Base-by-base conservation (phyloP, 2,888 invertebrate genomes). In the Hartigia nigra region DNA sequence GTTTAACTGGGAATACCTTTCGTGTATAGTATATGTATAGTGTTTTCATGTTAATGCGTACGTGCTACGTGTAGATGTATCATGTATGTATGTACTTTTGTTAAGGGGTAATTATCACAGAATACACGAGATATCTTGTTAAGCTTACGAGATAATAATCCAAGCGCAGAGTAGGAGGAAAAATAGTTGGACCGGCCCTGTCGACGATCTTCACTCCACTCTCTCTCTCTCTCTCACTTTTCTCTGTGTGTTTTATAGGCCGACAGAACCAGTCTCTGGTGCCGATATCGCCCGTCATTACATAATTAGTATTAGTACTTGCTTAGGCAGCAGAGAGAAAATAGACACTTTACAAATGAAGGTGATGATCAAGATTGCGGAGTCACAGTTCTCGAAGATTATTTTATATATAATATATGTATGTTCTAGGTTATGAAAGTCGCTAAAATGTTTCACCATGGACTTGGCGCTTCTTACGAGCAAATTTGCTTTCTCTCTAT, bases 21-120 rank as follows among this genome's bases (percentile, higher is more conserved):
- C 81, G 75, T 78, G 74, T 81, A 39, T 78, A 70, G 72, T 74
- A 76, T 74, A 76, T 74, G 77, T 39, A 34, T 55, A 77, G 83
- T 79, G 82, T 82, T 77, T 31, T 32, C 9, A 31, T 72, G 31
- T 72, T 31, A 72, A 72, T 55, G 23, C 55, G 23, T 55, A 55
- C 55, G 55, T 14, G 23, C 55, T 23, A 55, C 55, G 5, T 23
- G 55, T 23, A 23, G 55, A 23, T 14, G 55, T 55, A 23, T 72
- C 32, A 31, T 14, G 32, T 72, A 31, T 14, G 32, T 72, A 34
- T 31, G 32, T 32, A 79, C 74, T 84, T 86, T 82, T 84, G 86
- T 88, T 86, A 86, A 88, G 85, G 88, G 86, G 85, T 89, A 88
- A 89, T 89, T 91, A 91, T 91, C 90, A 91, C 90, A 91, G 90